These are phyloP conservation scores for Anthopleura xanthogrammica DNA, from an alignment of 92 coral and sea anemone genomes.

Conservation along the genomic window DNA sequence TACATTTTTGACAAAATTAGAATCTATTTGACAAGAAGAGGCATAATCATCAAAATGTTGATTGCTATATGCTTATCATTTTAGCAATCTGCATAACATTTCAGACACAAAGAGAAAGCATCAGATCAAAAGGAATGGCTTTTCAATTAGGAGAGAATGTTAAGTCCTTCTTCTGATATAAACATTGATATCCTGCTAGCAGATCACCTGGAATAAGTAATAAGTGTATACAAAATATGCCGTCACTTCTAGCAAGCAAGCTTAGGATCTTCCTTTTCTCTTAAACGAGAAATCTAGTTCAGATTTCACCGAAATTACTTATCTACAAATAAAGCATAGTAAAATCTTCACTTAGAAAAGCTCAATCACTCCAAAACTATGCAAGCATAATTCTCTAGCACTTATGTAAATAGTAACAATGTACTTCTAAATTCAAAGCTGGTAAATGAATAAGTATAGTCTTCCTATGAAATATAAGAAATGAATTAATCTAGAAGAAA, in stretches of 20 bases:
- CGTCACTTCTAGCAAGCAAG: neutral
- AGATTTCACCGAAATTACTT: neutral
- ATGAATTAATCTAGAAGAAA: neutral
- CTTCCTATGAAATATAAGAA: neutral
- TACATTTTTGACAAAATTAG: neutral
- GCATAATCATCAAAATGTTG: neutral
- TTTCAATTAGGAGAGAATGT: slow-evolving; percentile 30
- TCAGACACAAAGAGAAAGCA: slow-evolving; percentile 2
- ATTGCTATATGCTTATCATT: slow-evolving; percentile 8
- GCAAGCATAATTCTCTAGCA: neutral
- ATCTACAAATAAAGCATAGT: neutral
- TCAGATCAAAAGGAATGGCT: slow-evolving; percentile 5
- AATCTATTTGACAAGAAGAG: neutral
- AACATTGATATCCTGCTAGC: slow-evolving; percentile 16
- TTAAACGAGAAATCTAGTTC: neutral
- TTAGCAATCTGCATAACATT: neutral
- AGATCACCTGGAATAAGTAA: slow-evolving; percentile 35
- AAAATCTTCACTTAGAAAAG: neutral
- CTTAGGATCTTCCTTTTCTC: neutral
- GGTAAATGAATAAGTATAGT: neutral
- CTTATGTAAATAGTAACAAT: neutral
- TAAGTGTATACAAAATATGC: slow-evolving; percentile 19
- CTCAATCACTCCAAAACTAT: neutral
- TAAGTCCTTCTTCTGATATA: slow-evolving; percentile 22
- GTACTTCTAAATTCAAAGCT: neutral